Evolutionary conservation across 2,888 invertebrate species (phyloP).

Genomic region (Ellobium chinense): DNA sequence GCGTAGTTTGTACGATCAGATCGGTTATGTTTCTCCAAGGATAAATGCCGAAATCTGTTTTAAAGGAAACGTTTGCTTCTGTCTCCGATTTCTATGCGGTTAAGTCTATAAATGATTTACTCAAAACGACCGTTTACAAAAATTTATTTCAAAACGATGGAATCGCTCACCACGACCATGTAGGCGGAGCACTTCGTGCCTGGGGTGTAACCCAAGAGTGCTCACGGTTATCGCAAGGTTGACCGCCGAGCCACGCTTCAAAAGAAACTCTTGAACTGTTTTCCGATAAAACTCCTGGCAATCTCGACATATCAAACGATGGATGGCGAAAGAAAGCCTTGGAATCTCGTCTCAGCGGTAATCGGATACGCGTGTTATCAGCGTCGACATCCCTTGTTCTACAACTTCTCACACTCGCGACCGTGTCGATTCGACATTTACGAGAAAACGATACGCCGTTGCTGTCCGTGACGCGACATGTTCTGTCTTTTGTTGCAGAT

Average conservation of each 20-base stretch:
- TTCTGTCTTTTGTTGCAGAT: too few species aligned
- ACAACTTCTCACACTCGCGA: not conserved
- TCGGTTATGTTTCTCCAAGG: too few species aligned
- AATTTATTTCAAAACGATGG: not conserved
- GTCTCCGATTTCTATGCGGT: too few species aligned
- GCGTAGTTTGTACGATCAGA: too few species aligned
- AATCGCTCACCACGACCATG: not conserved
- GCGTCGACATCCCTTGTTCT: not conserved
- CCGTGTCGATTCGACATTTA: not conserved
- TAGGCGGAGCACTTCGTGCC: not conserved
- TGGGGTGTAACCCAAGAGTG: not conserved
- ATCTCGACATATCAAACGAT: slow-evolving; percentile 23
- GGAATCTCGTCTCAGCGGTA: slow-evolving; percentile 1
- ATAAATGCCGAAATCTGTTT: too few species aligned
- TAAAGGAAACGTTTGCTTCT: too few species aligned
- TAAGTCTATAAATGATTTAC: too few species aligned
- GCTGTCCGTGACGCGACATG: too few species aligned
- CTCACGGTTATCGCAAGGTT: not conserved
- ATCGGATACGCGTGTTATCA: slow-evolving; percentile 5
- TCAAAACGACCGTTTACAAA: too few species aligned
- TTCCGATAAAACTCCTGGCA: not conserved
- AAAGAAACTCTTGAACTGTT: not conserved
- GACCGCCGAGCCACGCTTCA: not conserved
- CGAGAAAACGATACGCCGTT: not conserved
- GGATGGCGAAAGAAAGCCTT: not conserved